Evolutionary conservation across 92 coral and sea anemone species (phyloP).

Genomic region (Paragorgia papillata): DNA sequence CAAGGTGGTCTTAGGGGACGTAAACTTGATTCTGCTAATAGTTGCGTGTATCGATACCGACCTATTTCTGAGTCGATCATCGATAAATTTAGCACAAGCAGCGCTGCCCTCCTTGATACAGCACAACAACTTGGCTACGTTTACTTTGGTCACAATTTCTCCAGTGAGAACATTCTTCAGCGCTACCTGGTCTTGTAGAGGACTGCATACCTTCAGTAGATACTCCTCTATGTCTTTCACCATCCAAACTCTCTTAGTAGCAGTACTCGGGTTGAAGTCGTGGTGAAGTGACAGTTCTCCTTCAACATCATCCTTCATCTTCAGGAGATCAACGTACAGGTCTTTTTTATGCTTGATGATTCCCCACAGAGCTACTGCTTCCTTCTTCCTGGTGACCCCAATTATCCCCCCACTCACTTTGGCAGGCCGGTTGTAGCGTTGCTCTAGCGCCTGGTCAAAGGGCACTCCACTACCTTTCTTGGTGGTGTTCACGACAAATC

Average conservation of each 20-base stretch:
- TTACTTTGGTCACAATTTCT: constrained; percentile 5
- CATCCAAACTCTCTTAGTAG: neutral
- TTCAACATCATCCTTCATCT: constrained; percentile 24
- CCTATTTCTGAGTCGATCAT: constrained; percentile 22
- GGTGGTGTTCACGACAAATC: constrained; percentile 22
- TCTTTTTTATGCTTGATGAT: too few species aligned
- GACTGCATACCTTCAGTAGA: constrained; percentile 1
- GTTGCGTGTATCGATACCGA: neutral
- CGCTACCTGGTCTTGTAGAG: too few species aligned
- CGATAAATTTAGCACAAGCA: constrained; percentile 10
- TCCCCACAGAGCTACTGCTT: constrained; percentile 23
- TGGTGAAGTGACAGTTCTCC: constrained; percentile 34
- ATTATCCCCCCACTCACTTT: constrained; percentile 28
- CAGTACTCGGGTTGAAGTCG: constrained; percentile 21
- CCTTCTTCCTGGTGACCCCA: constrained; percentile 32
- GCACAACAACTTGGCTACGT: neutral
- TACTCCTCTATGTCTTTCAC: neutral
- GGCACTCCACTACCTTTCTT: constrained; percentile 30
- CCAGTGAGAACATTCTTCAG: constrained; percentile 18
- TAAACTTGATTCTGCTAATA: too few species aligned
- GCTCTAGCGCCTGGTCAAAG: constrained; percentile 32
- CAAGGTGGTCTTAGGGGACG: neutral
- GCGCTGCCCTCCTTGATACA: constrained; percentile 5
- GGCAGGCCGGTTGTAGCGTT: constrained; percentile 24
- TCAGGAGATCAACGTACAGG: too few species aligned